Evolutionary conservation across 2,797 vertebrate genomes (phyloP).

Genomic region (Megalops cyprinoides): DNA sequence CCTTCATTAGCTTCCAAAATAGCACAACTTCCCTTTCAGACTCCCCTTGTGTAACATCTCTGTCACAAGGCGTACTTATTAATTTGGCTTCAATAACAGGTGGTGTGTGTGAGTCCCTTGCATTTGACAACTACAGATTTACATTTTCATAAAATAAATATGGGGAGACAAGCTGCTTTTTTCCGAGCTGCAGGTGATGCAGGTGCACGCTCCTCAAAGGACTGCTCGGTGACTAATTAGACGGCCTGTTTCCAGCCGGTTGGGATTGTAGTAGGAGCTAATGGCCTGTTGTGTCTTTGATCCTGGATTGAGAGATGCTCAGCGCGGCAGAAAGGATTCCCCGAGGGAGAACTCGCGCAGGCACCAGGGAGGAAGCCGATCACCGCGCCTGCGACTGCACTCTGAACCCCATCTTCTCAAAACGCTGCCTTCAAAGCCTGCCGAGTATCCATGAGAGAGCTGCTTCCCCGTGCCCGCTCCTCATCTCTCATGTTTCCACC

Average conservation of each 20-base stretch:
- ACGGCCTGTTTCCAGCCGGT: constrained; percentile 21
- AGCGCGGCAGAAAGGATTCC: not conserved
- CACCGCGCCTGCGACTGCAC: not conserved
- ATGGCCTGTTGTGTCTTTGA: constrained; percentile 38
- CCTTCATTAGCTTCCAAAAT: not conserved
- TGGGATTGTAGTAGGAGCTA: constrained; percentile 30
- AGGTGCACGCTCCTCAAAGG: constrained; percentile 34
- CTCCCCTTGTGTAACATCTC: not conserved
- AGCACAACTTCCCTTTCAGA: not conserved
- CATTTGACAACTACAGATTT: not conserved
- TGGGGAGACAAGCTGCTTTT: constrained; percentile 38
- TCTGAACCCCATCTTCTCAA: not conserved
- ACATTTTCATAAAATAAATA: constrained; percentile 13
- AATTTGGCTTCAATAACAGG: not conserved
- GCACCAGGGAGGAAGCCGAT: not conserved
- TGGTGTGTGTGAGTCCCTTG: not conserved
- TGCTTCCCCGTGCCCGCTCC: not conserved
- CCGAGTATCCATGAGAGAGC: not conserved
- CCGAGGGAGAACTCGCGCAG: constrained; percentile 26
- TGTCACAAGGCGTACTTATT: not conserved
- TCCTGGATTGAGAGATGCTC: constrained; percentile 38
- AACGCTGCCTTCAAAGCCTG: not conserved
- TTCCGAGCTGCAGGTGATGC: constrained; percentile 51
- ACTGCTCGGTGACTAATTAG: constrained; percentile 33
- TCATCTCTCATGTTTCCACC: not conserved